Evolutionary conservation across 2,113 vertebrate genomes (phyloP).

Genomic region (Hippocampus zosterae): DNA sequence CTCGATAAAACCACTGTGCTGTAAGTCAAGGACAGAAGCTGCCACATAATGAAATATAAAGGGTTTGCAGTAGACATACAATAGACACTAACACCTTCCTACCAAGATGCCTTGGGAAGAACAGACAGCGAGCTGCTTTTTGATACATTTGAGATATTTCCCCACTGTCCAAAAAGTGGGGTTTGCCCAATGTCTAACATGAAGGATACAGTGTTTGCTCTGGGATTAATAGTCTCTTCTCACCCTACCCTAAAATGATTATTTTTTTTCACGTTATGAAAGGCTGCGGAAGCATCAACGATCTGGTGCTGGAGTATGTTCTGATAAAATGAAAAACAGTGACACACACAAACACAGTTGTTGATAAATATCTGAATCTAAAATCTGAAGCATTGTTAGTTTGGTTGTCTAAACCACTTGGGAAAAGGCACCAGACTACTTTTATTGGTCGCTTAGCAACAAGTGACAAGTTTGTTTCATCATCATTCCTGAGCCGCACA

Average conservation of each 20-base stretch:
- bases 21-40: not conserved
- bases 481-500: not conserved
- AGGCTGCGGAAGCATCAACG: slow-evolving; percentile 2
- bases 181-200: slow-evolving; percentile 32
- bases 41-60: slow-evolving; percentile 7
- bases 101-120: slow-evolving; percentile 23
- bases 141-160: slow-evolving; percentile 52
- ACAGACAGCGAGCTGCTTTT: slow-evolving; percentile 38
- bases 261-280: slow-evolving; percentile 13
- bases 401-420: not conserved
- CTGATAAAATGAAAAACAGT: too few relatives aligned
- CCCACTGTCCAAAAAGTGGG: slow-evolving; percentile 47
- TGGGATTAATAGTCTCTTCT: slow-evolving; percentile 35
- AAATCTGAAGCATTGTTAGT: too few relatives aligned
- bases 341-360: too few relatives aligned
- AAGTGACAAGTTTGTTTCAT: not conserved
- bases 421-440: not conserved
- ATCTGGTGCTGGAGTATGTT: not conserved
- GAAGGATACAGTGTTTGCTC: slow-evolving; percentile 7
- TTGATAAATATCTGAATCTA: too few relatives aligned
- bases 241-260: slow-evolving; percentile 17
- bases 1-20: not conserved
- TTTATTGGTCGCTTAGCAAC: slow-evolving; percentile 1
- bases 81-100: not conserved
- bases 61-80: not conserved